Conservation (phyloP, 2,888 invertebrate genomes). For the Parelbella ahira region DNA sequence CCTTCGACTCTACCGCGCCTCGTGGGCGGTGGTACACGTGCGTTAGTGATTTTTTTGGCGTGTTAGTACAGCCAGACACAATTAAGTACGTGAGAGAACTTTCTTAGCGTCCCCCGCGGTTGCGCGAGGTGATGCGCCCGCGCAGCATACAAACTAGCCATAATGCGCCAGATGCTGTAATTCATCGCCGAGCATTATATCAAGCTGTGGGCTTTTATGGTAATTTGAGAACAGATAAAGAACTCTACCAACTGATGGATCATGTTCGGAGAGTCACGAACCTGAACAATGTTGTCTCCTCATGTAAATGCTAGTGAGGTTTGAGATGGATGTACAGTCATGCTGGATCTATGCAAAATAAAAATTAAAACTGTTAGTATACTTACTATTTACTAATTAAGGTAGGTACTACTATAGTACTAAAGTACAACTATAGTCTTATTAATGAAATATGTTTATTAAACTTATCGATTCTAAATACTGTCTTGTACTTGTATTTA, state of each 20-base stretch:
- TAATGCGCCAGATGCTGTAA: conserved; percentile 28
- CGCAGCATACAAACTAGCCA: conserved; percentile 37
- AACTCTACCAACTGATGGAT: conserved; percentile 12
- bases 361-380: too few relatives aligned
- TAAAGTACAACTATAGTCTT: too few relatives aligned
- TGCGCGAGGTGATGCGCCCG: too few relatives aligned
- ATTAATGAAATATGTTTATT: too few relatives aligned
- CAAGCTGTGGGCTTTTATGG: conserved; percentile 11
- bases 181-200: conserved; percentile 7
- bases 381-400: too few relatives aligned
- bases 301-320: conserved; percentile 1
- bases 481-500: too few relatives aligned
- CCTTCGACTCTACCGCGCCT: too few relatives aligned
- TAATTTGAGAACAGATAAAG: conserved; percentile 19
- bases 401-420: too few relatives aligned
- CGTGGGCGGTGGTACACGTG: not conserved
- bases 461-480: too few relatives aligned
- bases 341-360: too few relatives aligned
- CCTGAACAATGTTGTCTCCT: conserved; percentile 3
- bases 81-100: conserved; percentile 60
- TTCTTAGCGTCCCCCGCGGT: too few relatives aligned
- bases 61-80: conserved; percentile 35
- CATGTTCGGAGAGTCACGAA: conserved; percentile 18
- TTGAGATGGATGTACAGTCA: conserved; percentile 1
- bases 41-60: conserved; percentile 19